phyloP scores from a whole-genome alignment of 1,140 invertebrate species.

The Drosophila triauraria region DNA sequence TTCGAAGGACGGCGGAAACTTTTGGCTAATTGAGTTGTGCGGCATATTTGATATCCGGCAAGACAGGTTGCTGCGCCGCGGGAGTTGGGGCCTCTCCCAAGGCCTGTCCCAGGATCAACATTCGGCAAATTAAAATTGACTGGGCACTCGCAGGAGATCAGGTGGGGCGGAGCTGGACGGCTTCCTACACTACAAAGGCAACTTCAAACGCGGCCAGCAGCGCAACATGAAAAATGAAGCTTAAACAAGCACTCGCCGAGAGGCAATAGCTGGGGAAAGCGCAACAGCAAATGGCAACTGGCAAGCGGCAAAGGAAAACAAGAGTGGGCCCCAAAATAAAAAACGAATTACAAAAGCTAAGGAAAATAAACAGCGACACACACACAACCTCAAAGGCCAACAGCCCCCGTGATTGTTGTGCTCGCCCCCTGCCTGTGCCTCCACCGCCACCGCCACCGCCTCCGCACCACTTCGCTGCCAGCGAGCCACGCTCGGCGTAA shows the following conservation, averaged over 20 bases:
- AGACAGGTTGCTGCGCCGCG: constrained; percentile 6
- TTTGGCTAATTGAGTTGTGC: constrained; percentile 58
- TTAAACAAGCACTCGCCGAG: constrained; percentile 69
- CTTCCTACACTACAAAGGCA: constrained; percentile 53
- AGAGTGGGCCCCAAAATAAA: constrained; percentile 34
- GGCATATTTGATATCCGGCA: constrained; percentile 35
- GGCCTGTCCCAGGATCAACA: constrained; percentile 36
- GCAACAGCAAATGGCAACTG: constrained; percentile 25
- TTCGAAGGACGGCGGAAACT: constrained; percentile 23
- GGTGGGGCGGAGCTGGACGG: background rate
- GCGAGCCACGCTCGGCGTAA: constrained; percentile 44
- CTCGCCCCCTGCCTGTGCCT: background rate
- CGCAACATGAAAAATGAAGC: constrained; percentile 54
- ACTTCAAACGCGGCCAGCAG: constrained; percentile 62
- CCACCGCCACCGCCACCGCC: background rate
- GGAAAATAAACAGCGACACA: constrained; percentile 41
- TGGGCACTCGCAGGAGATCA: background rate
- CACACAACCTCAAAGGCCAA: constrained; percentile 62
- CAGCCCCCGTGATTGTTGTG: constrained; percentile 65
- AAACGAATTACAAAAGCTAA: constrained; percentile 51
- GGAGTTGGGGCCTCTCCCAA: background rate
- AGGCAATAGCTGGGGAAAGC: constrained; percentile 53
- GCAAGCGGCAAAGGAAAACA: constrained; percentile 20
- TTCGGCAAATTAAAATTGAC: constrained; percentile 29
- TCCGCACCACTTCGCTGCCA: constrained; percentile 37